Evolutionary conservation across 2,888 invertebrate species (phyloP).

Genomic region (Biston betularia): DNA sequence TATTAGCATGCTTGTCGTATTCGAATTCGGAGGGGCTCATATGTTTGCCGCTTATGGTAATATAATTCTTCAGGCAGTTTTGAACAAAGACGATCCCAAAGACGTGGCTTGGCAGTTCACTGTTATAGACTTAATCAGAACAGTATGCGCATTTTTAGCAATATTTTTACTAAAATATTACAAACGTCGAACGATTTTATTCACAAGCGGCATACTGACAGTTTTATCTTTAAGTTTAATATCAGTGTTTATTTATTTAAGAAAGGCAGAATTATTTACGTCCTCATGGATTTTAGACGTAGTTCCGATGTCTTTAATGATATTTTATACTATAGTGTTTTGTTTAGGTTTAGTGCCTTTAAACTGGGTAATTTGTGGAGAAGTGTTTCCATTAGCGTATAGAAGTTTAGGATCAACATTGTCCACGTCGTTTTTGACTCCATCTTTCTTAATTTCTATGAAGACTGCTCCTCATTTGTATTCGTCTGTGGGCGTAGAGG

Average conservation of each 20-base stretch:
- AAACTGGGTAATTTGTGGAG: constrained; percentile 82
- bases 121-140: constrained; percentile 88
- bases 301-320: constrained; percentile 75
- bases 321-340: constrained; percentile 74
- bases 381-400: constrained; percentile 79
- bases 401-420: constrained; percentile 79
- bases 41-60: constrained; percentile 81
- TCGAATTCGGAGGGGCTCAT: constrained; percentile 80
- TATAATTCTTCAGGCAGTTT: constrained; percentile 72
- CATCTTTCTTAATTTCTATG: constrained; percentile 78
- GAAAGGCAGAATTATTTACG: constrained; percentile 65
- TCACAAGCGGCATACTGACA: constrained; percentile 75
- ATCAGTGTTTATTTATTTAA: constrained; percentile 74
- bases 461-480: constrained; percentile 81
- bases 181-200: constrained; percentile 73
- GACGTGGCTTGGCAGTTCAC: constrained; percentile 86
- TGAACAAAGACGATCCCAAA: constrained; percentile 66
- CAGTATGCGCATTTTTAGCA: constrained; percentile 86
- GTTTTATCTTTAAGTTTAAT: constrained; percentile 69
- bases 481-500: constrained; percentile 76
- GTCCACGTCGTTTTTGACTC: constrained; percentile 78
- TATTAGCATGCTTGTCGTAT: constrained; percentile 79
- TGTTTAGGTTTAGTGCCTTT: constrained; percentile 78
- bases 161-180: constrained; percentile 77
- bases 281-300: constrained; percentile 66